Percentiles rank a stretch among this genome's conserved stretches.
Conservation (phyloP, 1,140 invertebrate genomes). For the Zaprionus gabonicus region DNA sequence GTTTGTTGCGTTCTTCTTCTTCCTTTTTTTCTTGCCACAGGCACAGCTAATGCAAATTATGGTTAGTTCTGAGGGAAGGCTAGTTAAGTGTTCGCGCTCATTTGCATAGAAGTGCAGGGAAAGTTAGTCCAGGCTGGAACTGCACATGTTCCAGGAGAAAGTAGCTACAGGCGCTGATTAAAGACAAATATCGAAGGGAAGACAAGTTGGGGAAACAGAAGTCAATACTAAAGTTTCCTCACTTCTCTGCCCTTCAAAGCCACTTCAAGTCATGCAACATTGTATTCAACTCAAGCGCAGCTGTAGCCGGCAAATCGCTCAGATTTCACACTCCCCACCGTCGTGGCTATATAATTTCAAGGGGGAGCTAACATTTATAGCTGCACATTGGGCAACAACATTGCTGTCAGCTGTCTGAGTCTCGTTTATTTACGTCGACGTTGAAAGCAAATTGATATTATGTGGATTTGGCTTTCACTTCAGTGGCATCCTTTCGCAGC, state of each 20-base stretch:
- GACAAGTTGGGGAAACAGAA: not conserved
- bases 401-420: slow-evolving; percentile 57
- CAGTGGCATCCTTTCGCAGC: slow-evolving; percentile 70
- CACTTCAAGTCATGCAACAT: not conserved
- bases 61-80: slow-evolving; percentile 39
- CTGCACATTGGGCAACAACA: slow-evolving; percentile 31
- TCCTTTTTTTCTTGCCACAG: slow-evolving; percentile 10
- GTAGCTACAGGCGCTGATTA: slow-evolving; percentile 14
- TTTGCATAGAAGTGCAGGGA: slow-evolving; percentile 14
- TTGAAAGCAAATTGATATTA: slow-evolving; percentile 83
- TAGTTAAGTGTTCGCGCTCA: slow-evolving; percentile 38
- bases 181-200: not conserved
- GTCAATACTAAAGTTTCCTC: not conserved
- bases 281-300: not conserved
- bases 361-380: slow-evolving; percentile 15
- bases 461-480: slow-evolving; percentile 82
- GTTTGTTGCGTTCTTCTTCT: slow-evolving; percentile 42
- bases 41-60: slow-evolving; percentile 64
- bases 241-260: not conserved
- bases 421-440: slow-evolving; percentile 77
- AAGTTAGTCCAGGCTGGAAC: slow-evolving; percentile 14
- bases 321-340: slow-evolving; percentile 42
- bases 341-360: not conserved
- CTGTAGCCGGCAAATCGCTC: slow-evolving; percentile 43
- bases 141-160: slow-evolving; percentile 15